Conservation (phyloP, 2,888 invertebrate genomes). For the Parnassius apollo region DNA sequence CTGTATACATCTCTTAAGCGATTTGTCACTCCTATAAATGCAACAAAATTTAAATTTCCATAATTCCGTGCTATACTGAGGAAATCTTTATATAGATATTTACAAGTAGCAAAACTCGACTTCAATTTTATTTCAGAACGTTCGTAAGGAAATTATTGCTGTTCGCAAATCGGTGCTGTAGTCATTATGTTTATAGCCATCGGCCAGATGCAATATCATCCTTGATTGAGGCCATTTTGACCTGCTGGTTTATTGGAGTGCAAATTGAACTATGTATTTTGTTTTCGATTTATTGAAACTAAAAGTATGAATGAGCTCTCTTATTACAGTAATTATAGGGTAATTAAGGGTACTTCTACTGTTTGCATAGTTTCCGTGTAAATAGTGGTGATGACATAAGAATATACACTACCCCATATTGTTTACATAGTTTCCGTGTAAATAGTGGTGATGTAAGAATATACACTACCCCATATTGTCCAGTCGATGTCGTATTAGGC, state of each 20-base stretch:
- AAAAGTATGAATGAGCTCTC: neutral
- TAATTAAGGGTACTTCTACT: too few species aligned
- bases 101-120: neutral
- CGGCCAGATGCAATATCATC: constrained; percentile 7
- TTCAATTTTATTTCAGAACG: neutral
- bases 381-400: too few species aligned
- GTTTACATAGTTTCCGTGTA: too few species aligned
- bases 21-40: too few species aligned
- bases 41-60: neutral
- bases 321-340: too few species aligned
- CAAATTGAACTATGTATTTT: constrained; percentile 9
- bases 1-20: too few species aligned
- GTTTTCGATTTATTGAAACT: constrained; percentile 13
- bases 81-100: neutral
- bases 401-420: too few species aligned
- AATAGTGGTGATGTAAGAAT: too few species aligned
- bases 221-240: constrained; percentile 9
- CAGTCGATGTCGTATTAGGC: too few species aligned
- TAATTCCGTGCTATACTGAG: neutral
- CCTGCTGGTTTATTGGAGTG: constrained; percentile 11
- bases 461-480: too few species aligned
- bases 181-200: constrained; percentile 8
- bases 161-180: neutral
- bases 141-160: neutral
- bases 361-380: too few species aligned